Conservation (phyloP, 2,113 vertebrate genomes). For the Fregata magnificens region DNA sequence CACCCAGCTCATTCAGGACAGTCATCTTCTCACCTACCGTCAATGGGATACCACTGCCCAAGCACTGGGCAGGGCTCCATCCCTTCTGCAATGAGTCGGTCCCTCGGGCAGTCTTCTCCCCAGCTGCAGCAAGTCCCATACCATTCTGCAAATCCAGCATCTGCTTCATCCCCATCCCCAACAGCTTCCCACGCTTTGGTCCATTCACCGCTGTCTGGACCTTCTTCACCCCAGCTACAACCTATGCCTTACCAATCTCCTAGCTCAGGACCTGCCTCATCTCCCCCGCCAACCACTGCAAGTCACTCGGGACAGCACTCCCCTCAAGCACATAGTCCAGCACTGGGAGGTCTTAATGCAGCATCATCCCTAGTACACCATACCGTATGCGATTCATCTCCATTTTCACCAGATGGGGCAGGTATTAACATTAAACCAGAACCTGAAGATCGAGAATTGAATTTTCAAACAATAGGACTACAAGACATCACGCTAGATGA, state of each 20-base stretch:
- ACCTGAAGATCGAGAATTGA: conserved; percentile 89
- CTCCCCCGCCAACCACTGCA: conserved; percentile 81
- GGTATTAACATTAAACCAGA: conserved; percentile 90
- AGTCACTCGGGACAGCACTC: conserved; percentile 86
- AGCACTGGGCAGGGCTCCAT: conserved; percentile 76
- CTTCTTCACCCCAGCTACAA: conserved; percentile 92
- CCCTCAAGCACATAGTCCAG: conserved; percentile 86
- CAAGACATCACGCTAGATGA: conserved; percentile 99
- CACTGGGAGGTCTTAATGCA: conserved; percentile 75
- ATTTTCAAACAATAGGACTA: conserved; percentile 92
- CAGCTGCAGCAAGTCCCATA: conserved; percentile 87
- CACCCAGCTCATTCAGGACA: conserved; percentile 77
- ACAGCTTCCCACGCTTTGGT: conserved; percentile 82
- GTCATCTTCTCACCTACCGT: conserved; percentile 80
- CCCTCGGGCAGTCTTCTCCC: conserved; percentile 81
- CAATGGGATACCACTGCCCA: conserved; percentile 84
- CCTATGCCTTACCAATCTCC: conserved; percentile 91
- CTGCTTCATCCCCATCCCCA: conserved; percentile 84
- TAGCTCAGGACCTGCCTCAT: conserved; percentile 78
- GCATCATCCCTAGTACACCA: conserved; percentile 76
- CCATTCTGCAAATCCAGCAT: conserved; percentile 82
- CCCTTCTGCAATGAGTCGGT: conserved; percentile 73
- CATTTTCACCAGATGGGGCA: conserved; percentile 82
- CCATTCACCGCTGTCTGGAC: conserved; percentile 88
- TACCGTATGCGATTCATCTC: conserved; percentile 78